phyloP scores from a whole-genome alignment of 2,113 vertebrate species.

The Sinocyclocheilus maitianheensis region DNA sequence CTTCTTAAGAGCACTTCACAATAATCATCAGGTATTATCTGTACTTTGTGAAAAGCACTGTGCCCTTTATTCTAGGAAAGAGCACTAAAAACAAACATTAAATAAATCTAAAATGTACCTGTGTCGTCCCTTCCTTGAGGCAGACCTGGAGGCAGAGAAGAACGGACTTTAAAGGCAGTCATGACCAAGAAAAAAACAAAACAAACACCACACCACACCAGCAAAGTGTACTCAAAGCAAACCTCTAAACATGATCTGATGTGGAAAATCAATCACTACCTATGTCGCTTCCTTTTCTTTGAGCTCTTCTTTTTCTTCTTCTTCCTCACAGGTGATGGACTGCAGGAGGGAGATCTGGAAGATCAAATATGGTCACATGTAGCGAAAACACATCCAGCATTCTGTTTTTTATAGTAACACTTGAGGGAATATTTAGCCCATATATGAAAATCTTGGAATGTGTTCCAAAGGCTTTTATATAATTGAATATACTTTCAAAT shows the following conservation, averaged over 20 bases:
- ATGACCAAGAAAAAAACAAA: not conserved
- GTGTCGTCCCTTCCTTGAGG: constrained; percentile 92
- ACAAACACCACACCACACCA: not conserved
- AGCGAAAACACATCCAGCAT: not conserved
- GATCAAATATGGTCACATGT: not conserved
- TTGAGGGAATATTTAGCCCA: not conserved
- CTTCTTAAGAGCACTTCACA: not conserved
- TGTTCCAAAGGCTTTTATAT: not conserved
- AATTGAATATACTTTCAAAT: not conserved
- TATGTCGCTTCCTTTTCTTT: constrained; percentile 89
- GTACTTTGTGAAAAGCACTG: constrained; percentile 46
- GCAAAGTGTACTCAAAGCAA: not conserved
- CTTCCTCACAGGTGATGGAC: constrained; percentile 87
- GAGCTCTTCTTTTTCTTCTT: constrained; percentile 94
- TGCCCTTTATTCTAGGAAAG: not conserved
- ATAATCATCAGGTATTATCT: constrained; percentile 38
- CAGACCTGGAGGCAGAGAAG: constrained; percentile 74
- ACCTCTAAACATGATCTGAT: constrained; percentile 13
- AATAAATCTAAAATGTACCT: constrained; percentile 76
- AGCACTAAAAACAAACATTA: not conserved
- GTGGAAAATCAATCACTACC: constrained; percentile 71
- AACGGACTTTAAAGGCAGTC: constrained; percentile 6
- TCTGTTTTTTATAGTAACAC: not conserved
- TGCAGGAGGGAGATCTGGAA: constrained; percentile 86
- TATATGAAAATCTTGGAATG: not conserved